Percentiles rank a stretch among this genome's conserved stretches.
Evolutionary conservation across 2,888 invertebrate species (phyloP).

Genomic region (Athalia circularis): DNA sequence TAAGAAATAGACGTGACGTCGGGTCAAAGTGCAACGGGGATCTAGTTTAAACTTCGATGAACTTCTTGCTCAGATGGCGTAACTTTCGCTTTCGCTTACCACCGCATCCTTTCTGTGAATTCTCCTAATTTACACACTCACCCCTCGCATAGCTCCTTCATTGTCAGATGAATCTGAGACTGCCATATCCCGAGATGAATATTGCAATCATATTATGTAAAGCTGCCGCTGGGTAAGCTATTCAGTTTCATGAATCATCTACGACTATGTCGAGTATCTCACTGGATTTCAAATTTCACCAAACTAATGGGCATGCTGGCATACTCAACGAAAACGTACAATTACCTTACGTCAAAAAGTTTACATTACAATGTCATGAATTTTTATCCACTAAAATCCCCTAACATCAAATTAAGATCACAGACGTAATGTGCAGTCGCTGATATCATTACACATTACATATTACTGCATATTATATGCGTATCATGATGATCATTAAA

Average conservation of each 20-base stretch:
- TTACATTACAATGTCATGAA: too few relatives aligned
- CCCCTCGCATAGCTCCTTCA: background rate
- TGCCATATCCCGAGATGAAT: conserved; percentile 23
- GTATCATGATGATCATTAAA: too few relatives aligned
- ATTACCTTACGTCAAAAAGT: conserved; percentile 2
- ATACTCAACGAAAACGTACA: conserved; percentile 4
- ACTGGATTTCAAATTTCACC: conserved; percentile 29
- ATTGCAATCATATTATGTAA: conserved; percentile 10
- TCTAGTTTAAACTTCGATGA: conserved; percentile 42
- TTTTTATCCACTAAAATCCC: too few relatives aligned
- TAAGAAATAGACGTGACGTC: conserved; percentile 41
- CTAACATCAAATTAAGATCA: too few relatives aligned
- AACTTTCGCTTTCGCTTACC: conserved; percentile 31
- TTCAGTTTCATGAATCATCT: conserved; percentile 28
- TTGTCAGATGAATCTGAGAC: conserved; percentile 11
- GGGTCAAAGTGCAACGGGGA: conserved; percentile 40
- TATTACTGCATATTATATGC: too few relatives aligned
- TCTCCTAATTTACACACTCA: conserved; percentile 32
- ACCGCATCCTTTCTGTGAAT: background rate
- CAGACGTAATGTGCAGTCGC: too few relatives aligned
- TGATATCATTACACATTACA: too few relatives aligned
- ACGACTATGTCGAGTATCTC: conserved; percentile 16
- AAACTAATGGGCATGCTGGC: background rate
- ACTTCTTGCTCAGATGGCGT: conserved; percentile 32
- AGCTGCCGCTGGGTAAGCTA: conserved; percentile 13